phyloP scores from a whole-genome alignment of 1,140 invertebrate genomes.

The Euura saliciscinereae region DNA sequence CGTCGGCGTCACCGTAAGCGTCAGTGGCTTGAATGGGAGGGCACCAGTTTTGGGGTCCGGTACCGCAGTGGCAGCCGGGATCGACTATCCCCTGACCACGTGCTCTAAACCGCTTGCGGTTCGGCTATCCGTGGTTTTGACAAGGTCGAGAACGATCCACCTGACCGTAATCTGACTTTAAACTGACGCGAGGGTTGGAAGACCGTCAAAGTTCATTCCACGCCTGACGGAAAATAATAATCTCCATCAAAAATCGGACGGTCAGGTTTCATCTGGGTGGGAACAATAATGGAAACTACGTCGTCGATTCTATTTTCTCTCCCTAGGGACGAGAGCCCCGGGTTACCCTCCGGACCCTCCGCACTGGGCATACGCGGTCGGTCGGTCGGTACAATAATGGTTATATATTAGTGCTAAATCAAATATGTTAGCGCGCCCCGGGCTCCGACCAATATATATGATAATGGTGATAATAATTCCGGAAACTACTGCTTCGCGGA shows the following conservation, averaged over 20 bases:
- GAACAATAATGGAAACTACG: slow-evolving; percentile 56
- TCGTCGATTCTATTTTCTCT: slow-evolving; percentile 61
- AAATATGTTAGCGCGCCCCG: slow-evolving; percentile 51
- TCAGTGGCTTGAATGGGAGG: slow-evolving; percentile 31
- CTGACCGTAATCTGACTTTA: not conserved
- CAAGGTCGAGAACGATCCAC: slow-evolving; percentile 34
- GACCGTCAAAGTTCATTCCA: too few relatives aligned
- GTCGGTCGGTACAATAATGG: slow-evolving; percentile 50
- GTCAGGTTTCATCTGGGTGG: not conserved
- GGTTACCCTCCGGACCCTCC: not conserved
- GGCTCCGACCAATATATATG: slow-evolving; percentile 53
- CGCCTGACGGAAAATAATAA: too few relatives aligned
- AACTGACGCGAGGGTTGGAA: too few relatives aligned
- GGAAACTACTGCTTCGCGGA: slow-evolving; percentile 42
- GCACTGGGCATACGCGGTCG: not conserved
- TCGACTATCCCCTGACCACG: slow-evolving; percentile 37
- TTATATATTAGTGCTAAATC: slow-evolving; percentile 61
- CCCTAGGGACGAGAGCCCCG: slow-evolving; percentile 26
- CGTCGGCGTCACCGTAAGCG: slow-evolving; percentile 9
- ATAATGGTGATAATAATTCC: slow-evolving; percentile 58
- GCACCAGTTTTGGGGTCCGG: slow-evolving; percentile 25
- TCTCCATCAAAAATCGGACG: too few relatives aligned
- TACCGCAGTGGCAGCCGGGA: slow-evolving; percentile 38
- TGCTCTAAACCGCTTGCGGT: slow-evolving; percentile 30
- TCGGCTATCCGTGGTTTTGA: slow-evolving; percentile 47